Evolutionary conservation across 1,140 invertebrate species (phyloP).

Genomic region (Zaprionus tsacasi): DNA sequence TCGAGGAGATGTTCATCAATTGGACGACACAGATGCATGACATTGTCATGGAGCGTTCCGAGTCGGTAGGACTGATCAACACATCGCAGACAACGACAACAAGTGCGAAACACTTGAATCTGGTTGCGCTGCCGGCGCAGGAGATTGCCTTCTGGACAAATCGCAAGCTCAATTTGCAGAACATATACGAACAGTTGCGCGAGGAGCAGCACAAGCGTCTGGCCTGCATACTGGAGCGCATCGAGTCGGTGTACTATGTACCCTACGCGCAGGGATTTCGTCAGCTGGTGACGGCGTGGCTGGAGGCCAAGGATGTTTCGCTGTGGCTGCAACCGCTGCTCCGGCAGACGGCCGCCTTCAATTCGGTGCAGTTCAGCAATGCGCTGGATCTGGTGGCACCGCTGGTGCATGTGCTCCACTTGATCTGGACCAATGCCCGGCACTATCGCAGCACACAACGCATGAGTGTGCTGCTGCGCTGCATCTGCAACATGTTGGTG

Average conservation of each 20-base stretch:
- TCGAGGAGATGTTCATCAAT: conserved; percentile 91
- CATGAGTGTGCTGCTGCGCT: conserved; percentile 89
- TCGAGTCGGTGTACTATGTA: conserved; percentile 89
- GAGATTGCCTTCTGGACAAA: conserved; percentile 90
- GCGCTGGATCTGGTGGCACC: conserved; percentile 87
- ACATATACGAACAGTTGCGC: conserved; percentile 92
- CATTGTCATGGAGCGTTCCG: conserved; percentile 84
- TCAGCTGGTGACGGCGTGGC: conserved; percentile 87
- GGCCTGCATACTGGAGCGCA: conserved; percentile 90
- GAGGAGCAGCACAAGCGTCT: conserved; percentile 92
- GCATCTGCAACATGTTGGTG: conserved; percentile 91
- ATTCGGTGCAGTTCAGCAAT: conserved; percentile 88
- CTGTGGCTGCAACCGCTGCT: conserved; percentile 88
- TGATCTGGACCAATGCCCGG: conserved; percentile 93
- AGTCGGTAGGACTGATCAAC: conserved; percentile 28
- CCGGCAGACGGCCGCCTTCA: conserved; percentile 87
- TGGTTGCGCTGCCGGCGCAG: conserved; percentile 87
- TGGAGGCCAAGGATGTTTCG: conserved; percentile 89
- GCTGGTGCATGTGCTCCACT: conserved; percentile 90
- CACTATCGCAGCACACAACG: conserved; percentile 92
- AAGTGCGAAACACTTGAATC: conserved; percentile 53
- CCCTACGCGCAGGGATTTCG: conserved; percentile 89
- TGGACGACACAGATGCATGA: conserved; percentile 91
- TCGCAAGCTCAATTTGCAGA: conserved; percentile 90
- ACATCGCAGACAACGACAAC: not conserved